Conservation (phyloP, 2,797 vertebrate genomes). For the Dendrocincla fuliginosa region DNA sequence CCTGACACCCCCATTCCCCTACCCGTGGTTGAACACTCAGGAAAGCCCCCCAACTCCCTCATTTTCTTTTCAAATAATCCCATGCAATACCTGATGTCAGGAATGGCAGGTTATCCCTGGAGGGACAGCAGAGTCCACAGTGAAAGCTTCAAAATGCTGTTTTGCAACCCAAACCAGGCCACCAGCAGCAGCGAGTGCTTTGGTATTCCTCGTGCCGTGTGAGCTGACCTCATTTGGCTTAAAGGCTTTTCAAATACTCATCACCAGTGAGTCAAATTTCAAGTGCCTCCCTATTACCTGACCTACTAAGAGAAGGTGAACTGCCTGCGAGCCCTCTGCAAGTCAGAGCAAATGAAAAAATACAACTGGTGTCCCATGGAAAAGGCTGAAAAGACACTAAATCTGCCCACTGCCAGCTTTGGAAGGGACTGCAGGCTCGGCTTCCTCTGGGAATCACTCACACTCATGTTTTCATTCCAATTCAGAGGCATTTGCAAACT, state of each 20-base stretch:
- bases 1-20: rapidly evolving
- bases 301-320: background rate
- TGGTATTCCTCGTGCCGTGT: rapidly evolving
- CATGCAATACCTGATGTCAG: rapidly evolving
- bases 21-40: rapidly evolving
- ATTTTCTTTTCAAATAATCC: background rate
- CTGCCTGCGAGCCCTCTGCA: background rate
- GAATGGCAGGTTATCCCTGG: background rate
- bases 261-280: background rate
- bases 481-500: rapidly evolving
- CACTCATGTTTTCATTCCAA: rapidly evolving
- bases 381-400: background rate
- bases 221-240: background rate
- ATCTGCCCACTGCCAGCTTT: background rate
- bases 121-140: background rate
- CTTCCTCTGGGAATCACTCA: background rate
- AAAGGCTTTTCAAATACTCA: rapidly evolving
- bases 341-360: background rate
- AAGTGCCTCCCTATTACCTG: background rate
- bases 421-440: rapidly evolving
- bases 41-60: rapidly evolving
- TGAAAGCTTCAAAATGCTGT: rapidly evolving
- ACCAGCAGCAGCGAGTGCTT: rapidly evolving
- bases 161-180: background rate
- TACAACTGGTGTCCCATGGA: rapidly evolving